Base-by-base conservation (phyloP, 1,140 invertebrate genomes). In the Aphaenogaster rudis region DNA sequence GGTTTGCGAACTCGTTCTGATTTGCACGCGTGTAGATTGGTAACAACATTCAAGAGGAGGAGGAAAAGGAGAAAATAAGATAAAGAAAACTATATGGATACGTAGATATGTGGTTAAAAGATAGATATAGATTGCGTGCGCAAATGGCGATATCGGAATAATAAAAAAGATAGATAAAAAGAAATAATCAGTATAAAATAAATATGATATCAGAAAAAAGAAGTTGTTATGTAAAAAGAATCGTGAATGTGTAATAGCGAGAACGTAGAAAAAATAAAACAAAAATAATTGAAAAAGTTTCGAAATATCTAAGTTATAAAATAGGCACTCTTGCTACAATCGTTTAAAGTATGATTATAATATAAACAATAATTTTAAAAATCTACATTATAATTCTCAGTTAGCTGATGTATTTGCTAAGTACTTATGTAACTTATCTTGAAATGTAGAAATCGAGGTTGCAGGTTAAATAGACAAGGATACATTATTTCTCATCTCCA, bases 391-490 rank as follows among this genome's bases (percentile, higher is more conserved):
- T 3, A 52, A 45, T 42, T 15, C 39, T 42, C 42, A 69, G 39
- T 45, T 61, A 45, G 17, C 28, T n/a, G 9, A 66, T 79, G 28
- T 48, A 21, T 79, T 66, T 50, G 28, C 3, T 9, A 66, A 79
- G 33, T n/a, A 21, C 61, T 57, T 33, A 5, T 71, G 15, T 39
- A 42, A 54, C 21, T 69, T 81, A 63, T 63, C 42, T 78, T 45
- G 28, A 28, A 17, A 54, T 52, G 48, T 36, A 21, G 63, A 80
- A 39, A 50, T 69, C 33, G 13, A 39, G 28, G 42, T 36, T 54
- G 63, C 48, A 21, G n/a, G 36, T 67, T 80, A 80, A 84, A 61
- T 15, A 28, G 36, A 81, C 50, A 57, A 81, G 64, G 42, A 76
- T 50, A 76, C 33, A 21, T 74, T 48, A 48, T 74, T 36, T 71